Conservation (phyloP, 2,113 vertebrate species). For the Okapia johnstoni region DNA sequence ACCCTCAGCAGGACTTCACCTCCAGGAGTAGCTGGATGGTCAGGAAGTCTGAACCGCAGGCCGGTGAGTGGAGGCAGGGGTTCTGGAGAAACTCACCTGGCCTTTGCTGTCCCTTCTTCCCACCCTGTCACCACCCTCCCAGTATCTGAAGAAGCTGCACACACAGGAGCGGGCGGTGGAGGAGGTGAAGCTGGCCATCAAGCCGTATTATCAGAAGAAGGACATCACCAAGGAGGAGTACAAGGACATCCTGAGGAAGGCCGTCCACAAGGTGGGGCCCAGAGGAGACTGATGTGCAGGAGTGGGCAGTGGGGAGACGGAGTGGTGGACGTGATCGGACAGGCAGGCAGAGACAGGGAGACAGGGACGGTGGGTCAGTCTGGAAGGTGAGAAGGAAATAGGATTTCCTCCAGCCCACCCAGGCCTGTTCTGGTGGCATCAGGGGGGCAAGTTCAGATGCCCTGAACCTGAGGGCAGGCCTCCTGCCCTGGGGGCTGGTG, state of each 20-base stretch:
- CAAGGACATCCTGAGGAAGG: constrained; percentile 94
- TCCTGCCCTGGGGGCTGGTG: neutral
- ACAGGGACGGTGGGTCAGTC: rapidly evolving
- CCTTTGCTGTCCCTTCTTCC: too few species aligned
- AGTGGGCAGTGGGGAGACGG: rapidly evolving
- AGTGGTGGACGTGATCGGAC: rapidly evolving
- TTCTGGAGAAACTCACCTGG: neutral
- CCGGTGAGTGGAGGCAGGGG: neutral
- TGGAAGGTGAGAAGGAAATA: neutral
- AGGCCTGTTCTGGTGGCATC: neutral
- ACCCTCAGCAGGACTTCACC: neutral
- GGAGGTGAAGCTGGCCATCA: constrained; percentile 95
- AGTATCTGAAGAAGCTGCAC: constrained; percentile 96
- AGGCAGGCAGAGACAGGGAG: neutral
- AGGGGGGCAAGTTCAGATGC: rapidly evolving
- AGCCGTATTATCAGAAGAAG: constrained; percentile 95
- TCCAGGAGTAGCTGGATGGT: rapidly evolving
- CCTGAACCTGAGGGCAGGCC: rapidly evolving
- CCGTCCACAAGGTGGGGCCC: constrained; percentile 90
- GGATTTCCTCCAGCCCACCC: neutral
- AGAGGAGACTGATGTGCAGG: rapidly evolving
- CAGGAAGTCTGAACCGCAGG: neutral
- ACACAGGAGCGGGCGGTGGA: constrained; percentile 96
- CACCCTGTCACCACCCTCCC: neutral
- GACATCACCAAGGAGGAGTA: constrained; percentile 97